phyloP scores from a whole-genome alignment of 2,797 vertebrate species.

The Lacerta viridis region DNA sequence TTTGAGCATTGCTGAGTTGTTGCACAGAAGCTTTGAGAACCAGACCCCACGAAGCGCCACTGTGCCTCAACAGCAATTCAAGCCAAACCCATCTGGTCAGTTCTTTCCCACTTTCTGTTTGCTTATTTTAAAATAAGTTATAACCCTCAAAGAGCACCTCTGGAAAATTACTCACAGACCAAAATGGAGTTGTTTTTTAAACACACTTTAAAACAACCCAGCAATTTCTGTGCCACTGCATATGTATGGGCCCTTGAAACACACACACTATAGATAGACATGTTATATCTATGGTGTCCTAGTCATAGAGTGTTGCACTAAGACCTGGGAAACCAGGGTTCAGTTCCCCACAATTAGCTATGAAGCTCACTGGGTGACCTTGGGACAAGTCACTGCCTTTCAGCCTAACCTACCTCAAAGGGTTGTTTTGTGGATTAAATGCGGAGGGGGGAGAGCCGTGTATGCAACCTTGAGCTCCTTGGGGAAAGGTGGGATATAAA shows the following conservation, averaged over 20 bases:
- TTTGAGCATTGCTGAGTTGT: too few species aligned
- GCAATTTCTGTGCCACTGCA: background rate
- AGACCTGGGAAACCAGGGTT: too few species aligned
- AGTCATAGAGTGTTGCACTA: too few species aligned
- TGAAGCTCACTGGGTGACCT: background rate
- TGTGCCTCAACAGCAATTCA: conserved; percentile 59
- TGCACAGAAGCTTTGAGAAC: too few species aligned
- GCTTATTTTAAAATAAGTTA: conserved; percentile 69
- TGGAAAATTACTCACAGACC: conserved; percentile 68
- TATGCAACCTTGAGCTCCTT: background rate
- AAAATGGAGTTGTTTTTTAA: conserved; percentile 15
- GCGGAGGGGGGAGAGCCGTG: too few species aligned
- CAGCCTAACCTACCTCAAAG: too few species aligned
- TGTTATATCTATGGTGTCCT: too few species aligned
- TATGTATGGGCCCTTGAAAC: conserved; percentile 16
- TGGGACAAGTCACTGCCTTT: too few species aligned
- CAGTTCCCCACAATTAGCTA: too few species aligned
- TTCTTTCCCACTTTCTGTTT: conserved; percentile 58
- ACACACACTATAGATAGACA: background rate
- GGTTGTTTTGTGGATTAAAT: too few species aligned
- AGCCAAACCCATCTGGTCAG: conserved; percentile 67
- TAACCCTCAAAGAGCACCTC: conserved; percentile 61
- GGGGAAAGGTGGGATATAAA: background rate
- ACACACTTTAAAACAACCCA: conserved; percentile 14
- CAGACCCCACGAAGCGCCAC: conserved; percentile 27